These are phyloP conservation scores for Aramus guarauna DNA, from an alignment of 2,113 vertebrate species.

Conservation along the genomic window DNA sequence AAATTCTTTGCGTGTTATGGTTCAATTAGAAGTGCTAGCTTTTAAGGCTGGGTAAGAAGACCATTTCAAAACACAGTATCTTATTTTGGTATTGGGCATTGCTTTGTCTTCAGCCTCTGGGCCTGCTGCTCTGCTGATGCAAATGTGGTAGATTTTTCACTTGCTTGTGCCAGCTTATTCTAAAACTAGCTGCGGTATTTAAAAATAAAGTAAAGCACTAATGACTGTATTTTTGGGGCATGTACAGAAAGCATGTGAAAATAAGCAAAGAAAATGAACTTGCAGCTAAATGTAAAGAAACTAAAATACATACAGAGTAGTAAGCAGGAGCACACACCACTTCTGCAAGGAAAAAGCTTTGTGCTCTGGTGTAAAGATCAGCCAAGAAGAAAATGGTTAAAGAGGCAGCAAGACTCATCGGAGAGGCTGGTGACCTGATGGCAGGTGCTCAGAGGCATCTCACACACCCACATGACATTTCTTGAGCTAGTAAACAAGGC, in stretches of 20 bases:
- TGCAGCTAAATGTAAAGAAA: constrained; percentile 14
- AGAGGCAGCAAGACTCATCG: background rate
- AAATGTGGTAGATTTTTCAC: background rate
- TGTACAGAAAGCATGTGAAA: background rate
- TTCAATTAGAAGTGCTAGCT: background rate
- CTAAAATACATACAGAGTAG: background rate
- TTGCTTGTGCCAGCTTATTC: background rate
- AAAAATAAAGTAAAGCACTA: constrained; percentile 19
- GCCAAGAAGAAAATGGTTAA: constrained; percentile 45
- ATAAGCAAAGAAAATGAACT: background rate
- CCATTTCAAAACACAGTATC: background rate
- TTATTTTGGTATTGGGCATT: background rate
- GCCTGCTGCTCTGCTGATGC: background rate
- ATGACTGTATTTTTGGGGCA: constrained; percentile 3
- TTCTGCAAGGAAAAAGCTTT: background rate
- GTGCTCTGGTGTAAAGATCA: background rate
- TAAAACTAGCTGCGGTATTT: constrained; percentile 4
- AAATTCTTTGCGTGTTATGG: background rate
- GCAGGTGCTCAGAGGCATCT: background rate
- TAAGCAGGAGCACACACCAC: background rate
- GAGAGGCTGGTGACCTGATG: background rate
- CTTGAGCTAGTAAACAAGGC: background rate
- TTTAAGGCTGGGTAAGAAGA: background rate
- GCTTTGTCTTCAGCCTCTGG: background rate
- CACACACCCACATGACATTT: background rate